Base-by-base conservation (phyloP, 2,888 invertebrate genomes). In the Epistrophe grossulariae region DNA sequence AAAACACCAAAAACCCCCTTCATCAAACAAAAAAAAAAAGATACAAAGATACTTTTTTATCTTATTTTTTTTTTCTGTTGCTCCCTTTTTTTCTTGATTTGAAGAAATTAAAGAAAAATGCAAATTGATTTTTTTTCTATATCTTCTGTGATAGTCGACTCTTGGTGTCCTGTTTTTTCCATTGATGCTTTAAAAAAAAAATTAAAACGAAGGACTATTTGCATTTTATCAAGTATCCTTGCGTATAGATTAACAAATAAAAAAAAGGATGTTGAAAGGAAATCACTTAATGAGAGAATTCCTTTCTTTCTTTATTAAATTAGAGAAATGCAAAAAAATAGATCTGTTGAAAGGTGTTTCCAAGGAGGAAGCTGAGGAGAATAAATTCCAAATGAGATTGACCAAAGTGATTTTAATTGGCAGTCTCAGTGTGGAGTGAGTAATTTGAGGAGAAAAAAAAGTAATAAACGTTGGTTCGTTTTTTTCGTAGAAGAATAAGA, bases 61-160 rank as follows among this genome's bases (percentile, higher is more conserved):
- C 35, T 76, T 50, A 50, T 35, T 31, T 11, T 6, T 1, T 13
- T 72, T 45, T 24, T 72, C 13, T 17, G 10, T 57, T 38, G 43
- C 35, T 62, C 15, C 40, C 24, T 66, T 64, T 76, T 72, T 84
- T 64, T 19, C 64, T 72, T 79, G 79, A 87, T 87, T 87, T 79
- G 79, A 83, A 79, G 79, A 87, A 87, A 87, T 87, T 87, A 87
- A 87, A 87, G 83, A 87, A 87, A 87, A 83, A 87, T 87, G 87
- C 87, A 87, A 87, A 87, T 87, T 78, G 70, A 81, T 73, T 78
- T 78, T 79, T 82, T 79, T 82, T 64, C n/a, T n/a, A n/a, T 74
- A 8, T 28, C 40, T 35, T 4, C 13, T 11, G 9, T 70, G 28
- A 68, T 50, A 48, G 57, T 64, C 43, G 24, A 50, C 55, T 59